A percentile compares a stretch with the other conserved stretches of the same genome.
Evolutionary conservation across 2,888 invertebrate genomes (phyloP).

Genomic region (Volucella zonaria): DNA sequence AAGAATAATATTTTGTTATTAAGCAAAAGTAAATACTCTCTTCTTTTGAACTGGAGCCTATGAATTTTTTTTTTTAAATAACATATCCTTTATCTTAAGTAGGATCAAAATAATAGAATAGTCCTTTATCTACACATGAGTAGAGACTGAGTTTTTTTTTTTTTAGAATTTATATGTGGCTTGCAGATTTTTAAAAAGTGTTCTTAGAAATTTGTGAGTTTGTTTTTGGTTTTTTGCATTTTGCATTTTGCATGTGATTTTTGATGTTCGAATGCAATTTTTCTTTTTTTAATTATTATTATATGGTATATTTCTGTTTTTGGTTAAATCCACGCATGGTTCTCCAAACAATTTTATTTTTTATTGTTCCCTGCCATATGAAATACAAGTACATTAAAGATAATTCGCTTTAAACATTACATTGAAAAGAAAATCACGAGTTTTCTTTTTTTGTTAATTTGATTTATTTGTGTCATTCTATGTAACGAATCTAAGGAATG

Average conservation of each 20-base stretch:
- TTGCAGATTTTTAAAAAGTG: conserved; percentile 33
- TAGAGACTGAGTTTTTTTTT: conserved; percentile 34
- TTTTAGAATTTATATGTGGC: conserved; percentile 30
- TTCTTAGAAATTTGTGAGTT: background rate
- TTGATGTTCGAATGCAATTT: conserved; percentile 11
- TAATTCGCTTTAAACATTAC: conserved; percentile 52
- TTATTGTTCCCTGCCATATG: conserved; percentile 41
- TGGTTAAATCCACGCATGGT: conserved; percentile 62
- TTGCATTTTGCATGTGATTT: conserved; percentile 60
- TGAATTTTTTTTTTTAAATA: too few species aligned
- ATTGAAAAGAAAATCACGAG: conserved; percentile 31
- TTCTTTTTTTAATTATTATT: conserved; percentile 22
- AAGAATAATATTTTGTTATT: too few species aligned
- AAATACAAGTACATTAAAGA: conserved; percentile 12
- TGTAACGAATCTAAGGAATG: conserved; percentile 72
- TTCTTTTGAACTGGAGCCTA: too few species aligned
- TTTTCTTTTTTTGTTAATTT: conserved; percentile 33
- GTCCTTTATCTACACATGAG: conserved; percentile 38
- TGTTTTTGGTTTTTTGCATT: conserved; percentile 40
- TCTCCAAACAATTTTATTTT: conserved; percentile 48
- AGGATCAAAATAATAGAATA: background rate
- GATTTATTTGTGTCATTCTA: conserved; percentile 65
- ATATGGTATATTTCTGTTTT: conserved; percentile 35
- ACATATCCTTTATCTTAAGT: too few species aligned
- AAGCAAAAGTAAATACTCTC: too few species aligned